Base-by-base conservation (phyloP, 2,113 vertebrate species). In the Numida meleagris region DNA sequence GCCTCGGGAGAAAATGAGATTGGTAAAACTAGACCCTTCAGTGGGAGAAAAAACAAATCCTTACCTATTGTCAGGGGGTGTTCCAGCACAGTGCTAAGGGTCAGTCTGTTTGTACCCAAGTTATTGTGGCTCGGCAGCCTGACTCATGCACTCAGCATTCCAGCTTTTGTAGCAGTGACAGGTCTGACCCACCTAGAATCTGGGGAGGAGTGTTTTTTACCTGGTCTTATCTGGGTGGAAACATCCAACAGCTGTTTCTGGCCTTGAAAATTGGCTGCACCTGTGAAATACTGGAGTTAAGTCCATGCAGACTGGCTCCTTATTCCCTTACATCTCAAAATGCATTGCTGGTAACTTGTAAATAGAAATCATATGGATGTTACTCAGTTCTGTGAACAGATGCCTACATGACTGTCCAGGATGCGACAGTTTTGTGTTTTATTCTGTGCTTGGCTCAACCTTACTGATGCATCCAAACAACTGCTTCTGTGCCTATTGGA, bases 361-460 rank as follows among this genome's bases (percentile, higher is more conserved):
- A 63, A 6, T 63, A 67, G 68, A 92, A 85, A 24, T 9, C 0
- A 0, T 57, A 34, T 1, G 2, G 21, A 3, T 51, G 7, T 67
- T 83, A 21, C 13, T 71, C n/a, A 51, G 8, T 57, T 78, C 8
- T 74, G 31, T 34, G 20, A 61, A 57, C 14, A 75, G 13, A 10
- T 42, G 7, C n/a, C 23, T 57, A 15, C 34, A 4, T 89, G 24
- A 20, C n/a, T 86, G 57, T 53, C 4, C 6, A 36, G 17, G 9
- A 11, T 40, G 6, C 17, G 29, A 4, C 25, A 12, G 10, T 36
- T 89, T 14, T 2, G 21, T 14, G 21, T 7, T 93, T 61, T 66
- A 33, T 46, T 66, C 24, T 6, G 1, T 66, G 10, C 0, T 0
- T 45, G 3, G 10, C 65, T 27, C 13, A 11, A 38, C 5, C 7